phyloP scores from a whole-genome alignment of 2,113 vertebrate species.

The Eurystomus gularis region DNA sequence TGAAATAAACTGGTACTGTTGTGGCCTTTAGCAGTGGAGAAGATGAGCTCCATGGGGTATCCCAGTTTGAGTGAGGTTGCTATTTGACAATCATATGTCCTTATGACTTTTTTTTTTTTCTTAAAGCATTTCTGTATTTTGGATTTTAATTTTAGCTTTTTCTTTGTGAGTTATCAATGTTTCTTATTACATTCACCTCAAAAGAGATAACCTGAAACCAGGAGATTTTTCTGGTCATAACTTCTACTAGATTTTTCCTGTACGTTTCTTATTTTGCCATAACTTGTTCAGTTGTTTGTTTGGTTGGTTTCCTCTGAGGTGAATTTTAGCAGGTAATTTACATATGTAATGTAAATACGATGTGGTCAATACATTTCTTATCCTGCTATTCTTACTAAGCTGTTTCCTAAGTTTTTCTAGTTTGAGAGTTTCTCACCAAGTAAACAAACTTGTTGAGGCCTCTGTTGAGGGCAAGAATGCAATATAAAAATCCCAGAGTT shows the following conservation, averaged over 20 bases:
- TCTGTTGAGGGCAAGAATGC: not conserved
- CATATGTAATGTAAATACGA: not conserved
- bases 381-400: not conserved
- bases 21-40: not conserved
- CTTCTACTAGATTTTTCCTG: not conserved
- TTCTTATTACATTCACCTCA: not conserved
- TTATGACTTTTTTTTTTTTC: not conserved
- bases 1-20: not conserved
- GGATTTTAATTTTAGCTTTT: not conserved
- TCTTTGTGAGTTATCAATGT: not conserved
- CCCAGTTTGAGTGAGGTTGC: not conserved
- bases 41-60: not conserved
- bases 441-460: not conserved
- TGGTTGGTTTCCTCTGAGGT: not conserved
- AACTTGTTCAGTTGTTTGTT: not conserved
- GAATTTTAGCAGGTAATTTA: not conserved
- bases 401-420: not conserved
- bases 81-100: not conserved
- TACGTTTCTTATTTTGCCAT: not conserved
- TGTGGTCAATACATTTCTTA: not conserved
- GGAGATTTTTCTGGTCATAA: not conserved
- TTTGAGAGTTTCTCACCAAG: not conserved
- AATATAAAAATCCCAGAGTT: not conserved
- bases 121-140: not conserved
- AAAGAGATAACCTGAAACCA: not conserved